Base-by-base conservation (phyloP, 92 coral and sea anemone genomes). In the Parazoanthus swiftii region DNA sequence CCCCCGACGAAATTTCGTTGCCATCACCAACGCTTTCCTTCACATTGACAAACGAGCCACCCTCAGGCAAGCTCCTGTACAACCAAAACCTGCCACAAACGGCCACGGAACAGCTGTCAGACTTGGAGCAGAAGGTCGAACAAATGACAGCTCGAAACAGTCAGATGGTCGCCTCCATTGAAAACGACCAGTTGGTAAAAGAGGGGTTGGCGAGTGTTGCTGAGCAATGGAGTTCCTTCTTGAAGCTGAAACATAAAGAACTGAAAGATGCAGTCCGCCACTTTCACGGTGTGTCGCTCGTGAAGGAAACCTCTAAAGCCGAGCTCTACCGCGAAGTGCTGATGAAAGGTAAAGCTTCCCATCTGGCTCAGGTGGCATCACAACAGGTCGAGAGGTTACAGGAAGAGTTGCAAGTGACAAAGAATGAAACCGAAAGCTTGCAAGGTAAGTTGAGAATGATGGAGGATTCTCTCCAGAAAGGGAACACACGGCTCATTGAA, bases 301-400 rank as follows among this genome's bases (percentile, higher is more conserved):
- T 66, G 5, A 66, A 66, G 0, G 73, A 66, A 66, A 20, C 73
- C 18, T 16, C 73, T 0, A 66, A 66, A 66, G 73, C 73, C 5
- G 18, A 66, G 23, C 73, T 66, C 73, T 66, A 66, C 73, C 73
- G 23, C 29, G 73, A 66, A 20, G 73, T 66, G 73, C 73, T 66
- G 73, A 66, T 66, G 73, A 66, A 66, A 66, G 73, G 23, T 8
- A 66, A 66, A 66, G 73, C 73, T 66, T 66, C 73, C 23, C 73
- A 66, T 16, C 15, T 66, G 73, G 73, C 73, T 66, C 73, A 66
- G 73, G 73, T 8, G 5, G 73, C 73, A 66, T 66, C 73, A 16
- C 5, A 8, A 66, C 73, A 66, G 15, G 73, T 66, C 15, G 23
- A 66, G 23, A 66, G 73, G 15, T 20, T 66, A 5, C 56, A 50